A percentile compares a stretch with the other conserved stretches of the same genome.
Conservation (phyloP, 2,888 invertebrate species). For the Acrobasis suavella region DNA sequence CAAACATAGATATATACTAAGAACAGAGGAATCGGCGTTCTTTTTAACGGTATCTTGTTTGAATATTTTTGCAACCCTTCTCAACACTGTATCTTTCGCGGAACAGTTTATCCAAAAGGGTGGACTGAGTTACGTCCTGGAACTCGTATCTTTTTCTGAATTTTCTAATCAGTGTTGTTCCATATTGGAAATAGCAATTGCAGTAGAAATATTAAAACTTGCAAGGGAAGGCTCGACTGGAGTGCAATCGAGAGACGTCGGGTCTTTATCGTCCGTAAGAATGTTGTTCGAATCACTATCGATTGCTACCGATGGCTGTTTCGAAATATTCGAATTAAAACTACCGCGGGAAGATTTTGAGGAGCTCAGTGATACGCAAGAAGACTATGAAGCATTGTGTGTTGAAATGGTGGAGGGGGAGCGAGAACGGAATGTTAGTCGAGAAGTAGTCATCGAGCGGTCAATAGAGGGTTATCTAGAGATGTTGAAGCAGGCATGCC, state of each 20-base stretch:
- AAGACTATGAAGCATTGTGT: constrained; percentile 51
- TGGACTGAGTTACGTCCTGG: constrained; percentile 80
- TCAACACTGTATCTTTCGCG: constrained; percentile 80
- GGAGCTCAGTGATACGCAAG: constrained; percentile 56
- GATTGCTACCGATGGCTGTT: constrained; percentile 64
- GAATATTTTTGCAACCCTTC: constrained; percentile 81
- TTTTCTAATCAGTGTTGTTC: constrained; percentile 84
- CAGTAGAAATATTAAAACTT: constrained; percentile 81
- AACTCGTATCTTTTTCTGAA: constrained; percentile 75
- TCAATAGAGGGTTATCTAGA: constrained; percentile 55
- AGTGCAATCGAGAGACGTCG: constrained; percentile 60
- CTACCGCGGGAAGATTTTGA: constrained; percentile 55
- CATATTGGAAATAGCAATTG: constrained; percentile 83
- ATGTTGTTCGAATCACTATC: constrained; percentile 70
- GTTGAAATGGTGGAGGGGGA: constrained; percentile 34
- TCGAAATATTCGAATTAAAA: constrained; percentile 59
- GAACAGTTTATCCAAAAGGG: constrained; percentile 83
- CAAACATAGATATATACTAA: constrained; percentile 73
- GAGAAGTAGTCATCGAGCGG: constrained; percentile 43
- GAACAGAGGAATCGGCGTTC: constrained; percentile 73
- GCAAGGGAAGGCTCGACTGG: constrained; percentile 59
- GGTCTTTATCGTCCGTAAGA: constrained; percentile 65
- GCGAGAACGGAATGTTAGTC: constrained; percentile 37
- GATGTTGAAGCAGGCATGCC: constrained; percentile 64
- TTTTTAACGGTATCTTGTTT: constrained; percentile 83